Percentiles rank a stretch among this genome's conserved stretches.
Evolutionary conservation across 2,888 invertebrate species (phyloP).

Genomic region (Drosophila diplacantha): DNA sequence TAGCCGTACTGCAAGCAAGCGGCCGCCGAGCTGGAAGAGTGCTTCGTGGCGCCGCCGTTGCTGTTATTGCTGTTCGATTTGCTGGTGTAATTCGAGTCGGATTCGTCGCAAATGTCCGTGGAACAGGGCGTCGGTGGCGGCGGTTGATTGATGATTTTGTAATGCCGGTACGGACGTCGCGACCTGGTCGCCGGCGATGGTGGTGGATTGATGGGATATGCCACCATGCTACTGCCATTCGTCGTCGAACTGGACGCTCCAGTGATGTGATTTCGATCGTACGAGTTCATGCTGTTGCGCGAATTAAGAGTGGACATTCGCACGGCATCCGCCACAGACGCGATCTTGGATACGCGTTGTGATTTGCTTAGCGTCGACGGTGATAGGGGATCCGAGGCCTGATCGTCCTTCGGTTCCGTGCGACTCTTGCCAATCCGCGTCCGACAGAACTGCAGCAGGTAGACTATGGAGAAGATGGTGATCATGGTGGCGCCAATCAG

Average conservation of each 20-base stretch:
- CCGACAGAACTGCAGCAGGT: constrained; percentile 80
- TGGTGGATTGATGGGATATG: constrained; percentile 93
- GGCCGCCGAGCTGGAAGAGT: constrained; percentile 76
- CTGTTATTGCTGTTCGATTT: constrained; percentile 78
- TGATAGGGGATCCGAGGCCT: constrained; percentile 83
- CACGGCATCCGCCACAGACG: constrained; percentile 79
- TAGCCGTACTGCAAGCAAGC: constrained; percentile 80
- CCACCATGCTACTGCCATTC: constrained; percentile 77
- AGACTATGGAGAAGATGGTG: constrained; percentile 79
- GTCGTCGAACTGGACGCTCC: constrained; percentile 79
- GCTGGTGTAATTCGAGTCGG: constrained; percentile 85
- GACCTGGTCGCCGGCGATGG: constrained; percentile 91
- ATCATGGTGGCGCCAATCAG: constrained; percentile 80
- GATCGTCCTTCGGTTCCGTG: constrained; percentile 81
- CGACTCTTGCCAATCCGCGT: constrained; percentile 79
- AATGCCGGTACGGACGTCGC: constrained; percentile 87
- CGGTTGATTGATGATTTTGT: constrained; percentile 87
- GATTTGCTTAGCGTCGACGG: constrained; percentile 78
- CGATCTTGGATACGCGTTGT: constrained; percentile 77
- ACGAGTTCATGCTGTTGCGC: constrained; percentile 82
- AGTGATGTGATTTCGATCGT: constrained; percentile 85
- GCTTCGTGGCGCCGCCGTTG: constrained; percentile 73
- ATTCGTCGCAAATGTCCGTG: constrained; percentile 95
- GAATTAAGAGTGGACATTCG: constrained; percentile 83
- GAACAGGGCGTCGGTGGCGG: constrained; percentile 97